Conservation (phyloP, 2,888 invertebrate genomes). For the Drepana falcataria region DNA sequence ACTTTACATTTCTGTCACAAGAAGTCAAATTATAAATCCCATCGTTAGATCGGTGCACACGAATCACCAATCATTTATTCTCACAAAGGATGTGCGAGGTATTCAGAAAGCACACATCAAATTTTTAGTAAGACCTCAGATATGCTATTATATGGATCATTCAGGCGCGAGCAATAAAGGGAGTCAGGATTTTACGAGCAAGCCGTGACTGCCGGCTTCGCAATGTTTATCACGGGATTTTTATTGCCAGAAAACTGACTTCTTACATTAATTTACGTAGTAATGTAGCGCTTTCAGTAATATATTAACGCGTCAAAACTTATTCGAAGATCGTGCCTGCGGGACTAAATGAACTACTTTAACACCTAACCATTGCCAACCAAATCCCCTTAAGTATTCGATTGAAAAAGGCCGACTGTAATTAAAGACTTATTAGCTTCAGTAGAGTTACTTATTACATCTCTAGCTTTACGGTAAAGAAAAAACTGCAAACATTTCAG, state of each 20-base stretch:
- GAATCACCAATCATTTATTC: slow-evolving; percentile 22
- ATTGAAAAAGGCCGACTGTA: too few species aligned
- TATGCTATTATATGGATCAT: slow-evolving; percentile 53
- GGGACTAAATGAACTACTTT: too few species aligned
- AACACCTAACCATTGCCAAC: too few species aligned
- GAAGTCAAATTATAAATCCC: background rate
- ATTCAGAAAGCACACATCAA: slow-evolving; percentile 41
- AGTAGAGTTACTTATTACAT: too few species aligned
- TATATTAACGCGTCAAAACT: background rate
- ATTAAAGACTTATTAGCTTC: too few species aligned
- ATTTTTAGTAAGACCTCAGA: slow-evolving; percentile 42
- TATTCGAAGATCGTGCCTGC: too few species aligned
- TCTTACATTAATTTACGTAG: slow-evolving; percentile 10
- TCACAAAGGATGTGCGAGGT: slow-evolving; percentile 17
- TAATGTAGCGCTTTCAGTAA: background rate
- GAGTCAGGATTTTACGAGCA: slow-evolving; percentile 58
- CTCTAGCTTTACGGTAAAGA: too few species aligned
- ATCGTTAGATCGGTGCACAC: slow-evolving; percentile 20
- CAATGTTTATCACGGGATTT: slow-evolving; percentile 46
- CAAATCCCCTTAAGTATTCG: too few species aligned
- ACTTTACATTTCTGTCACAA: background rate
- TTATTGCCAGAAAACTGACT: slow-evolving; percentile 37
- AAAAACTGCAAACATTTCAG: too few species aligned
- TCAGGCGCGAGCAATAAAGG: slow-evolving; percentile 51
- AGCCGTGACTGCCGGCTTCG: slow-evolving; percentile 36